Evolutionary conservation across 2,888 invertebrate species (phyloP).

Genomic region (Platerodrilus igneus): DNA sequence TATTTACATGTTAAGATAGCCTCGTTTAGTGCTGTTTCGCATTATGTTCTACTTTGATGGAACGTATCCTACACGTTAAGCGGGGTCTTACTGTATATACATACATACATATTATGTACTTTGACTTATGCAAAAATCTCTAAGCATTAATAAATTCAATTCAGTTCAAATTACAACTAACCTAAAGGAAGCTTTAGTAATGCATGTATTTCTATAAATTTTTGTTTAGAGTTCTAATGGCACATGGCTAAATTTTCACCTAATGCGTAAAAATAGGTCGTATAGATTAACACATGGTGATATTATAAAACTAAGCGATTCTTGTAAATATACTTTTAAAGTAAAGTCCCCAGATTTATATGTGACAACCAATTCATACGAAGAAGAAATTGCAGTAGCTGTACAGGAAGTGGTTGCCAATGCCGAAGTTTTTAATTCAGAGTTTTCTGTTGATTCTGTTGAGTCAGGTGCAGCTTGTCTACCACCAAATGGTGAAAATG

Average conservation of each 20-base stretch:
- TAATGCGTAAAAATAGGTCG: conserved; percentile 43
- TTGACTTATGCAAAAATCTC: too few species aligned
- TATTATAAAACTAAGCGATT: conserved; percentile 41
- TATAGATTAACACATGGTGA: conserved; percentile 46
- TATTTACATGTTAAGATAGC: too few species aligned
- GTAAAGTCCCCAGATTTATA: not conserved
- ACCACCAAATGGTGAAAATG: too few species aligned
- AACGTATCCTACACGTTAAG: too few species aligned
- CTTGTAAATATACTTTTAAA: conserved; percentile 11
- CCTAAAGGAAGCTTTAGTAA: too few species aligned
- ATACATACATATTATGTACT: too few species aligned
- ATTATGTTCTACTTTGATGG: too few species aligned
- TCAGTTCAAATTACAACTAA: too few species aligned
- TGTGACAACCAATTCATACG: not conserved
- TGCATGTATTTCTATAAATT: too few species aligned
- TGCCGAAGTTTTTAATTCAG: conserved; percentile 3
- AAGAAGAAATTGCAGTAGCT: conserved; percentile 6
- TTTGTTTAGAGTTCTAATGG: conserved; percentile 56
- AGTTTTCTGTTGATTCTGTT: not conserved
- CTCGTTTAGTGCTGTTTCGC: too few species aligned
- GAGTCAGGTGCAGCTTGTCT: not conserved
- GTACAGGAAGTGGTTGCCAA: conserved; percentile 4
- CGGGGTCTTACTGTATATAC: too few species aligned
- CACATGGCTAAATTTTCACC: conserved; percentile 49
- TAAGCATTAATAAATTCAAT: too few species aligned